Evolutionary conservation across 2,113 vertebrate species (phyloP), one percentile per base, ranked within the genome.

Genomic region (Pomatostomus ruficeps): DNA sequence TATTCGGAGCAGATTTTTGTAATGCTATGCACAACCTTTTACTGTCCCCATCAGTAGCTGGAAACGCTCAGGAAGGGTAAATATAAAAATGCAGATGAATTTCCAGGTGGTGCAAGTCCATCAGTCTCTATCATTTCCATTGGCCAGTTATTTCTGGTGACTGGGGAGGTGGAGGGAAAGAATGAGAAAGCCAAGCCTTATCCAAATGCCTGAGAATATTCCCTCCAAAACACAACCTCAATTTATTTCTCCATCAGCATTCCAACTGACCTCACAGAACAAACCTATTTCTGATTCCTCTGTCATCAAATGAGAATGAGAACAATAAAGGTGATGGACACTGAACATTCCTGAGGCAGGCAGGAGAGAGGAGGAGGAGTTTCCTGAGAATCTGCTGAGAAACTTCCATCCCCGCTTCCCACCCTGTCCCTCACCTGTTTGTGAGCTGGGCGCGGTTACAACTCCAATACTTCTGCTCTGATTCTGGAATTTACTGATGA

Each of bases 1-100:
- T 90, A 85, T 85, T 85, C 36, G 20, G 73, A 76, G 48, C 31
- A 93, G 43, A 71, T 35, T 87, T 93, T 42, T 66, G 24, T 70
- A 83, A 91, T 4, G 20, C 63, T 72, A 14, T 28, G 43, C 51
- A 68, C 78, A 81, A 74, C 31, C 12, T 91, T 94, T 76, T 48
- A 71, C 42, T 88, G 12, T 43, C 33, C 70, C 48, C 59, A 74
- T 55, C 71, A 71, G 63, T 28, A 87, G 71, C 81, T 79, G 48
- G 51, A 91, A 92, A 85, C 15, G 26, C 24, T 57, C n/a, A 38
- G 58, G 89, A 90, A 16, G 7, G 20, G 23, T 51, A 93, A 94
- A 80, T 80, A 78, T 36, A 61, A 93, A 90, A 87, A 61, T 15
- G 81, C 5, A 76, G 80, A 89, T 79, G 1, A 80, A 65, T 82